Base-by-base conservation (phyloP, 2,888 invertebrate species). In the Calliphora vomitoria region DNA sequence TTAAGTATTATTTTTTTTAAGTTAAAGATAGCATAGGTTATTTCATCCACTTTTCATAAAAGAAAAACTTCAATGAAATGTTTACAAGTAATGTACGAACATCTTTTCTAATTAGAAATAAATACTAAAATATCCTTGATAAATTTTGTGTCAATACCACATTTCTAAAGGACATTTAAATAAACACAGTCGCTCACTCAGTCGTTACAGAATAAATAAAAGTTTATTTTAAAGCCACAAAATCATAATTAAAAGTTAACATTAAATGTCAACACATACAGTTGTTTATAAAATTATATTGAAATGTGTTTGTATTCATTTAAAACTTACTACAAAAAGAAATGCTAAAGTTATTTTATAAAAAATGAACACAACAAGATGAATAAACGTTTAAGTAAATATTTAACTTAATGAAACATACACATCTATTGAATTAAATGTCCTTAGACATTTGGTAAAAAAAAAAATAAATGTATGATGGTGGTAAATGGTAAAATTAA, bases 191-290 rank as follows among this genome's bases (percentile, higher is more conserved):
- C 18, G 38, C 20, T 55, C 44, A 18, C 31, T 55, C 20, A 53
- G n/a, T 62, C 53, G 72, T 79, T 85, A 69, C 69, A 62, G 69
- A 82, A 41, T 38, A 87, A 87, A 87, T 50, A 87, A 3, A 55
- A 60, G 11, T 53, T 82, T 18, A 41, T 62, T 50, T 82, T 47
- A 69, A 69, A 82, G 50, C 44, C 60, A 79, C 66, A 87, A 81
- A 85, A 75, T 55, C 64, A 79, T 87, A 87, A 87, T 87, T 87
- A 87, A 87, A 87, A 82, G 87, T 87, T 85, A 53, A 85, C 79
- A 87, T 58, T 53, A 79, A 81, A 87, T 82, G 87, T 85, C 87
- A 87, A 75, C 60, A 72, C 11, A 47, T 44, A 64, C 8, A 53
- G 8, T 58, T 78, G 20, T 41, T 6, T 41, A 60, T 60, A n/a